Evolutionary conservation across 2,888 invertebrate species (phyloP), one percentile per base, ranked within the genome.

Genomic region (Hyppa rectilinea): DNA sequence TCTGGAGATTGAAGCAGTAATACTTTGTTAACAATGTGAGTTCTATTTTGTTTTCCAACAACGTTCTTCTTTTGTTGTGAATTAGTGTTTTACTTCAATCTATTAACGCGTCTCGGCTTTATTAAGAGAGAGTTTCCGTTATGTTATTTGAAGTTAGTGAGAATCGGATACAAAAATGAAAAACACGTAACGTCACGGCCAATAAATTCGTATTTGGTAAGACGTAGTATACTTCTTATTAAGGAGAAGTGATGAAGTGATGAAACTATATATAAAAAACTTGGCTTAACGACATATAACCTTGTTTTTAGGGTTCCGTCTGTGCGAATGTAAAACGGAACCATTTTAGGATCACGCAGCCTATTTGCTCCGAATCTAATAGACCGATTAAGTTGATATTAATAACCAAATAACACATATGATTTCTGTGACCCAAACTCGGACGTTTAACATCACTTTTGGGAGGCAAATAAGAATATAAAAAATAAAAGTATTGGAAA

Each of bases 11-110:
- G 60, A 56, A 70, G 64, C 75, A 78, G 55, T 53, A 76, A 62
- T 65, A 78, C 59, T 82, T 74, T 71, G 67, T 38, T 80, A 70
- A 74, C 58, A 67, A 70, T 68, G 52, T 58, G 61, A 59, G 58
- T 64, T 67, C 50, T 55, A 29, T 49, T 65, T 80, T 76, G 63
- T 75, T 64, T 53, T 50, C 17, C 52, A 10, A 68, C 50, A 63
- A 63, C 10, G 29, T 53, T 71, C 14, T 56, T 9, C 12, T 77
- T 71, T 29, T 43, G 36, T 29, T 65, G 60, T 62, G 7, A 47
- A 45, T 63, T 64, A 53, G 53, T 36, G 59, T 53, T 60, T 50
- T 59, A 65, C 36, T 71, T 68, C 53, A 59, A 65, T 67, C 43
- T 62, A 50, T 60, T 52, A 50, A 56, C 50, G 58, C 60, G 14